Base-by-base conservation (phyloP, 2,113 vertebrate genomes). In the Carassius carassius region DNA sequence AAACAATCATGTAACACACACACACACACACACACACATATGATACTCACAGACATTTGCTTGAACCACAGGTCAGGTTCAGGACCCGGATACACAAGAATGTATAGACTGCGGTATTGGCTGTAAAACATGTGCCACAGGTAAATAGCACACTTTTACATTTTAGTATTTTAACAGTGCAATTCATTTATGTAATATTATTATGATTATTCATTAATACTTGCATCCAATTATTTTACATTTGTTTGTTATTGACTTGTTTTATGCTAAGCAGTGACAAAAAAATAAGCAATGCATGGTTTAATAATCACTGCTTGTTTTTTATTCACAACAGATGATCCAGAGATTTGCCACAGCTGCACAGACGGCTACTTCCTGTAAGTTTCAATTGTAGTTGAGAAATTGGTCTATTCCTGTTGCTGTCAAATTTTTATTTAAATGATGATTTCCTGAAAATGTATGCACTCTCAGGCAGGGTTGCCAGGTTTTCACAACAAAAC, bases 1-100 rank as follows among this genome's bases (percentile, higher is more conserved):
- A 29, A 29, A 29, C 29, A 29, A 29, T 29, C 1, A 29, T 29
- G 29, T 29, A 29, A 29, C 29, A 29, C 29, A 29, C 29, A 29
- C 29, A 29, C 29, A 29, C 29, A 29, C 29, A 29, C 29, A 29
- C 29, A 29, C 29, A 29, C 29, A 29, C 29, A 29, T 2, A 29
- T 29, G 29, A 29, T 29, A 29, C 49, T 56, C 51, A 78, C 25
- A 21, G 17, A 54, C 74, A 19, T 32, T 6, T 78, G 49, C 54
- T 37, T 78, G 2, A 87, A 72, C 87, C 91, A 79, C 91, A 95
- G 95, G 95, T 51, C 94, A 95, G 87, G 92, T 94, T 62, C 91
- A 93, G 84, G 94, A 96, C 81, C 92, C 92, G 62, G 94, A 94
- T 67, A 94, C 94, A n/a, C 94, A 92, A 85, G 95, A 95, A 89